Base-by-base conservation (phyloP, 2,797 vertebrate species). In the Peromyscus eremicus region DNA sequence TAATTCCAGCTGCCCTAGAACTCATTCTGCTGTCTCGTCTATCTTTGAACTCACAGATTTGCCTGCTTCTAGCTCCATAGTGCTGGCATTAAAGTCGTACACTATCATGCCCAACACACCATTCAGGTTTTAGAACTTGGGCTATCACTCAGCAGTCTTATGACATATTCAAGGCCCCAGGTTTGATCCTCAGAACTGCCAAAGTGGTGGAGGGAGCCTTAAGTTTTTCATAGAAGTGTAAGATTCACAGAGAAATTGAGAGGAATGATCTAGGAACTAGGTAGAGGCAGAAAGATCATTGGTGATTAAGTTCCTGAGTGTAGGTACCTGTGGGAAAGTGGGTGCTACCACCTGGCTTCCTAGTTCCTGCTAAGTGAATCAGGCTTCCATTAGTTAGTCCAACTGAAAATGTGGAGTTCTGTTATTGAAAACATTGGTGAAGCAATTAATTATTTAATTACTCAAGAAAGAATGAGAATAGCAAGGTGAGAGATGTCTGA, bases 391-490 rank as follows among this genome's bases (percentile, higher is more conserved):
- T 37, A 52, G 16, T 85, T 43, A 52, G 23, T 29, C 17, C 34
- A 37, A 64, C 37, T 52, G 40, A 91, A 96, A 75, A 17, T 62
- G n/a, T 83, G 86, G 1, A 5, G 10, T 93, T 85, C 55, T 81
- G 25, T 96, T 85, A 66, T 23, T 89, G 19, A 81, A 91, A 86
- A 79, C 43, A 55, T 7, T 60, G 14, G 17, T 49, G 25, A 91
- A 66, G 55, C 9, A 90, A 3, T 71, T 66, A 88, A 52, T 91
- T 92, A 91, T 55, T 87, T 82, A 83, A 52, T 77, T 73, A 79
- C 62, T 92, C 17, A 52, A 43, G 60, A 88, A 90, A 87, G 40
- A 84, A 92, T 83, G 52, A 86, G n/a, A 77, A 66, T 60, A 84
- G 81, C 86, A 92, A 62, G 82, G 9, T 83, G n/a, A 88, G 62